Percentiles rank a stretch among this genome's conserved stretches.
phyloP scores from a whole-genome alignment of 2,888 invertebrate species.

The Agriopis aurantiaria region DNA sequence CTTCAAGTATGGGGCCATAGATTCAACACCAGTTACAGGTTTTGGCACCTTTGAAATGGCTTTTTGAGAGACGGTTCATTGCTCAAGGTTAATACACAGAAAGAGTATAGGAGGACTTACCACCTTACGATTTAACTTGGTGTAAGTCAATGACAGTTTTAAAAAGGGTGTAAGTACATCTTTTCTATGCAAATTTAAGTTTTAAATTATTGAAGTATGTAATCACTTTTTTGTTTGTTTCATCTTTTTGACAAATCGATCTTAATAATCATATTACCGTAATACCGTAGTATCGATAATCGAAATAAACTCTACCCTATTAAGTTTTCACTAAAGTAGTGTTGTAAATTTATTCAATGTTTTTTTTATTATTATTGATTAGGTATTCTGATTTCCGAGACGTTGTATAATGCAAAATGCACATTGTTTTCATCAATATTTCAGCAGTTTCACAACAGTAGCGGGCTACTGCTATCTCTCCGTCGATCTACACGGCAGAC shows the following conservation, averaged over 20 bases:
- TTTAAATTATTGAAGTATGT: background rate
- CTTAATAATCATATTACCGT: no score
- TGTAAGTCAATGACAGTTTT: no score
- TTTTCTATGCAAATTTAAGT: background rate
- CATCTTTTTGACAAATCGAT: background rate
- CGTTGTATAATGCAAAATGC: background rate
- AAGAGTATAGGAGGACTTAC: background rate
- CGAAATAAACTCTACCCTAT: no score
- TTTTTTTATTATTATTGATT: background rate
- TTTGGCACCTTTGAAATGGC: constrained; percentile 31
- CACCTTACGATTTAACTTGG: background rate
- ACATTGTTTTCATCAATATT: constrained; percentile 13
- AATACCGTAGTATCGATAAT: no score
- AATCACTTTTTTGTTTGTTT: background rate
- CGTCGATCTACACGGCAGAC: constrained; percentile 27
- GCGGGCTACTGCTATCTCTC: constrained; percentile 19
- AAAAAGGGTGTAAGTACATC: no score
- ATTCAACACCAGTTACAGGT: constrained; percentile 12
- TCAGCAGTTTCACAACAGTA: constrained; percentile 16
- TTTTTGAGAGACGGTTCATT: constrained; percentile 14
- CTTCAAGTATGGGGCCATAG: constrained; percentile 14
- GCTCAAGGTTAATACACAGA: constrained; percentile 19
- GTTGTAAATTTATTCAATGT: no score
- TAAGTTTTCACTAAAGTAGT: no score
- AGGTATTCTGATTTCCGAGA: no score